These are phyloP conservation scores for Epinotia ramella DNA, from an alignment of 2,888 invertebrate genomes.

Conservation along the genomic window DNA sequence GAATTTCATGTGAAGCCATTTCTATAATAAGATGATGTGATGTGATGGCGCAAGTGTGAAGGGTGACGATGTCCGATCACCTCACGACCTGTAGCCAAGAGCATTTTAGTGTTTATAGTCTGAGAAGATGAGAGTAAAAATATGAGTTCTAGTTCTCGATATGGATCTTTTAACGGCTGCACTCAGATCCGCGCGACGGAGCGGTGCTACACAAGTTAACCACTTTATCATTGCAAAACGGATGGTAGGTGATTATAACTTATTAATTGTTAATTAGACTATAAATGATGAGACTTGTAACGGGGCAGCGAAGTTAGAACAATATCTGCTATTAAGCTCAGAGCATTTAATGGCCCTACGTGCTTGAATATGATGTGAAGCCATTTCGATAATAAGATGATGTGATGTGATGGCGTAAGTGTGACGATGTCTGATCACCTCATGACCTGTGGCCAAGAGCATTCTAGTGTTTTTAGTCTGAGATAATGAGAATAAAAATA, in stretches of 20 bases:
- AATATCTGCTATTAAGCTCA: background rate
- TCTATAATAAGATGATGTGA: background rate
- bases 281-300: background rate
- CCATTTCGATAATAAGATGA: slow-evolving; percentile 1
- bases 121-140: background rate
- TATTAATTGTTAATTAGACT: slow-evolving; percentile 8
- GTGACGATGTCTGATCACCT: background rate
- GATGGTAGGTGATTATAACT: background rate
- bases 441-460: background rate
- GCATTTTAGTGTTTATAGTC: background rate
- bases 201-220: slow-evolving; percentile 13
- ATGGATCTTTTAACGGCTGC: no score
- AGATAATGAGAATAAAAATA: background rate
- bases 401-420: background rate
- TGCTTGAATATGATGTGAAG: slow-evolving; percentile 13
- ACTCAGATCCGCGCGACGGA: no score
- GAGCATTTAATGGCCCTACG: slow-evolving; percentile 8
- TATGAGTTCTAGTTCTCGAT: background rate
- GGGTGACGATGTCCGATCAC: background rate
- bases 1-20: slow-evolving; percentile 14
- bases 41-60: background rate
- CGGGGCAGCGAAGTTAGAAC: slow-evolving; percentile 1
- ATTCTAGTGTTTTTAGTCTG: background rate
- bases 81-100: background rate
- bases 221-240: slow-evolving; percentile 18